Percentiles rank a stretch among this genome's conserved stretches.
Conservation (phyloP, 2,113 vertebrate species). For the Gymnobelideus leadbeateri region DNA sequence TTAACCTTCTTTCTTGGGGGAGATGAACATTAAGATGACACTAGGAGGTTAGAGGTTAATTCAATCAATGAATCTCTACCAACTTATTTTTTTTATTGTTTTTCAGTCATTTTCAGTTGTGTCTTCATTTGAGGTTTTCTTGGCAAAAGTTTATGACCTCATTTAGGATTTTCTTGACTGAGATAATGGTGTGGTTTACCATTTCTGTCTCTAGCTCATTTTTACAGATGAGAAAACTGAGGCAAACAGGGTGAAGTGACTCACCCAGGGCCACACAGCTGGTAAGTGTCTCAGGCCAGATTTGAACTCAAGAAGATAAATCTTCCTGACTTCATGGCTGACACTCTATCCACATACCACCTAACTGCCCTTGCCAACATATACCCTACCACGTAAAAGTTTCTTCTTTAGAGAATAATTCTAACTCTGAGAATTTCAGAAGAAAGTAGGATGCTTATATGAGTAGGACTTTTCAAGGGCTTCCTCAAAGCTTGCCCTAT, state of each 20-base stretch:
- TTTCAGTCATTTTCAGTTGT: not conserved
- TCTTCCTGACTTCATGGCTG: not conserved
- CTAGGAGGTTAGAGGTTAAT: not conserved
- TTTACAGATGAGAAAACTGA: not conserved
- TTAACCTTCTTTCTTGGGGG: not conserved
- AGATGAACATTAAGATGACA: not conserved
- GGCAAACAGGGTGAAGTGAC: not conserved
- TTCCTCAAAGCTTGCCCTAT: not conserved
- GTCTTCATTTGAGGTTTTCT: not conserved
- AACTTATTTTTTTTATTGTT: not conserved
- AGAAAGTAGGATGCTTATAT: not conserved
- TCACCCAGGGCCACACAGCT: not conserved
- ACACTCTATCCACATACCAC: not conserved
- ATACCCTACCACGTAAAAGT: not conserved
- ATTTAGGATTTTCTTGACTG: not conserved
- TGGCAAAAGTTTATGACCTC: not conserved
- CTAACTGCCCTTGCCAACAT: not conserved
- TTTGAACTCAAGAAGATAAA: not conserved
- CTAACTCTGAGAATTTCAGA: not conserved
- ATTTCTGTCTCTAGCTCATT: not conserved
- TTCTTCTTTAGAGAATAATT: not conserved
- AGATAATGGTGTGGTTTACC: not conserved
- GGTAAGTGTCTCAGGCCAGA: not conserved
- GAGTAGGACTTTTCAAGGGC: not conserved
- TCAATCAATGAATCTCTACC: not conserved